These are phyloP conservation scores for Astropecten irregularis DNA, from an alignment of 53 echinoderm and acorn worm genomes.

Conservation along the genomic window DNA sequence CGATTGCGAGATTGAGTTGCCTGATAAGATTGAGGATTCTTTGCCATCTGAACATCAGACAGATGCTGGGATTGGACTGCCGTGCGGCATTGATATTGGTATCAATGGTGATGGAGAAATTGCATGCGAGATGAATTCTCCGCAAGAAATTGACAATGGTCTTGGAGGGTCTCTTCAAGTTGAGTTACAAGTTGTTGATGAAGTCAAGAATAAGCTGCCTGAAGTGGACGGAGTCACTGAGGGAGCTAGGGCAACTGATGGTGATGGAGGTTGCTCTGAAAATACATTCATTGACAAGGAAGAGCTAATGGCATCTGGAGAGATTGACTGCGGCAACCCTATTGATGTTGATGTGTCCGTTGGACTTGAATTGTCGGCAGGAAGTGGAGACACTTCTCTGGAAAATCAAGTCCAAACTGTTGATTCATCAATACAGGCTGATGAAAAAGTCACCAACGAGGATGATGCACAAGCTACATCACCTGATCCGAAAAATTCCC, in stretches of 20 bases:
- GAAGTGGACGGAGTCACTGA: not conserved
- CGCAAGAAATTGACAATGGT: not conserved
- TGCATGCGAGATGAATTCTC: not conserved
- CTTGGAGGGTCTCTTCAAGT: not conserved
- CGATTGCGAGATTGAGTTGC: not conserved
- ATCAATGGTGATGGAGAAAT: not conserved
- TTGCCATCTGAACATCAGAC: not conserved
- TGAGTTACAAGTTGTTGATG: not conserved
- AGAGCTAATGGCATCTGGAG: not conserved
- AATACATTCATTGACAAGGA: conserved; percentile 3
- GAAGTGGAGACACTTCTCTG: conserved; percentile 13
- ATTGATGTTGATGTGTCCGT: conserved; percentile 14
- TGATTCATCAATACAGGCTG: not conserved
- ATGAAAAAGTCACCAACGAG: not conserved
- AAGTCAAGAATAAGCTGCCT: not conserved
- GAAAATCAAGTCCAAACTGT: conserved; percentile 24
- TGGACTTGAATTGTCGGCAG: conserved; percentile 38
- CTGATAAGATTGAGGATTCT: not conserved
- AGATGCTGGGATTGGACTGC: not conserved
- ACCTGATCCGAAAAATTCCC: conserved; percentile 8
- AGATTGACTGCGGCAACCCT: not conserved
- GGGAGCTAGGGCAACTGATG: not conserved
- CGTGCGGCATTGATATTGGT: not conserved
- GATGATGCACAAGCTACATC: not conserved
- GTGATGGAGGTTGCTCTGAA: not conserved